Evolutionary conservation across 2,797 vertebrate species (phyloP).

Genomic region (Oreochromis grahami): DNA sequence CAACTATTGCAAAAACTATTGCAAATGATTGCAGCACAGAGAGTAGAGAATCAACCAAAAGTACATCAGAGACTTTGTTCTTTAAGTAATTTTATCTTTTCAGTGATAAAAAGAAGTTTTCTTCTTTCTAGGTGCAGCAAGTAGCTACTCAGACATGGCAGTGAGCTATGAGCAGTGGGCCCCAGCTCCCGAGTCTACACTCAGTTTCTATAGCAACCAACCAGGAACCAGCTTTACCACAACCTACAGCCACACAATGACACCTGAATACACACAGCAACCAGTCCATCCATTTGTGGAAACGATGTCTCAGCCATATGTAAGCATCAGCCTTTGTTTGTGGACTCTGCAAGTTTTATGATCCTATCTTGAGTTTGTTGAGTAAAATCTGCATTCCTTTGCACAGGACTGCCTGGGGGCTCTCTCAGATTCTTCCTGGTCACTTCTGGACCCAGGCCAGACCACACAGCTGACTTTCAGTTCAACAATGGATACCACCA

Average conservation of each 20-base stretch:
- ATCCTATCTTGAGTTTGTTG: background rate
- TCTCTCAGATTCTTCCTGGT: conserved; percentile 43
- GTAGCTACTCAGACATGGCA: conserved; percentile 73
- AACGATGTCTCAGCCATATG: conserved; percentile 58
- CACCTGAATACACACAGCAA: conserved; percentile 51
- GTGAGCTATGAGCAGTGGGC: conserved; percentile 66
- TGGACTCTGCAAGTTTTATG: background rate
- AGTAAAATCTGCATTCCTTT: background rate
- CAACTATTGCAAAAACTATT: background rate
- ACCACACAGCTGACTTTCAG: conserved; percentile 32
- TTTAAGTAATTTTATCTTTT: background rate
- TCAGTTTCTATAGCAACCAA: conserved; percentile 37
- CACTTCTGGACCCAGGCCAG: conserved; percentile 27
- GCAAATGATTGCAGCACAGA: background rate
- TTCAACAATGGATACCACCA: conserved; percentile 58
- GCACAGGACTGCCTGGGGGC: conserved; percentile 47
- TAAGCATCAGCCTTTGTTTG: conserved; percentile 34
- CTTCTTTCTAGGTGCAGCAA: conserved; percentile 57
- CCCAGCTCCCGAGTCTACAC: conserved; percentile 13
- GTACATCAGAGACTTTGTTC: background rate
- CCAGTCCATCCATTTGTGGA: conserved; percentile 38
- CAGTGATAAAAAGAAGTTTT: background rate
- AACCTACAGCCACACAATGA: conserved; percentile 33
- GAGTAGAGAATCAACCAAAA: background rate
- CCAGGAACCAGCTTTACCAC: conserved; percentile 23